Conservation (phyloP, 1,140 invertebrate genomes). For the Megalonaias nervosa region DNA sequence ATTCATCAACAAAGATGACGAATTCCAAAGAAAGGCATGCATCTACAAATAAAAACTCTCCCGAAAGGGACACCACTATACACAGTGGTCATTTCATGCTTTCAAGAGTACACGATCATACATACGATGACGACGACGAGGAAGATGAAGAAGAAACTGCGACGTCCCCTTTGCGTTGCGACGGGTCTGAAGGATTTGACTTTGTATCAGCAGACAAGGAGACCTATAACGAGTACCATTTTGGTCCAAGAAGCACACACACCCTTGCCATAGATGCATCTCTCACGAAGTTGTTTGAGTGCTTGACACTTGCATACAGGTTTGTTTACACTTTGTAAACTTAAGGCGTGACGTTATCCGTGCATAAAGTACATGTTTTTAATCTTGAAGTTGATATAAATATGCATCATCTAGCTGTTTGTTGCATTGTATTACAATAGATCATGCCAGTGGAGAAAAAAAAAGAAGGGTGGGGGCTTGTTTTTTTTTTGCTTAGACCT, state of each 20-base stretch:
- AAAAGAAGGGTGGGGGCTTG: no score
- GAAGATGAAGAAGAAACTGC: constrained; percentile 73
- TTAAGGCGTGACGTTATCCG: no score
- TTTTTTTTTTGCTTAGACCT: no score
- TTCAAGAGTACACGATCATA: constrained; percentile 91
- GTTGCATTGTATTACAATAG: no score
- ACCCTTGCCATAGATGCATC: constrained; percentile 92
- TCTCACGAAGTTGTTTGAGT: constrained; percentile 94
- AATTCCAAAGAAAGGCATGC: no score
- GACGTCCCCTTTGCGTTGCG: constrained; percentile 35
- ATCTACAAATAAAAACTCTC: no score
- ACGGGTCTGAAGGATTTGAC: constrained; percentile 54
- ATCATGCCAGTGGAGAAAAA: no score
- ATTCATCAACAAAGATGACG: no score
- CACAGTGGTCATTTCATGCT: constrained; percentile 99
- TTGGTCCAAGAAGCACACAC: constrained; percentile 61
- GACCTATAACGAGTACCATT: constrained; percentile 67
- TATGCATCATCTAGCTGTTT: no score
- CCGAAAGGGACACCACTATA: constrained; percentile 72
- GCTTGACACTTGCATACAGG: constrained; percentile 98
- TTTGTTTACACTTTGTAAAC: no score
- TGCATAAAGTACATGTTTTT: no score
- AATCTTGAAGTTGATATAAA: no score
- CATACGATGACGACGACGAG: constrained; percentile 85
- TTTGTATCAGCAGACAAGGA: constrained; percentile 72